phyloP scores from a whole-genome alignment of 1,140 invertebrate species.

The Phocides pigmalion region DNA sequence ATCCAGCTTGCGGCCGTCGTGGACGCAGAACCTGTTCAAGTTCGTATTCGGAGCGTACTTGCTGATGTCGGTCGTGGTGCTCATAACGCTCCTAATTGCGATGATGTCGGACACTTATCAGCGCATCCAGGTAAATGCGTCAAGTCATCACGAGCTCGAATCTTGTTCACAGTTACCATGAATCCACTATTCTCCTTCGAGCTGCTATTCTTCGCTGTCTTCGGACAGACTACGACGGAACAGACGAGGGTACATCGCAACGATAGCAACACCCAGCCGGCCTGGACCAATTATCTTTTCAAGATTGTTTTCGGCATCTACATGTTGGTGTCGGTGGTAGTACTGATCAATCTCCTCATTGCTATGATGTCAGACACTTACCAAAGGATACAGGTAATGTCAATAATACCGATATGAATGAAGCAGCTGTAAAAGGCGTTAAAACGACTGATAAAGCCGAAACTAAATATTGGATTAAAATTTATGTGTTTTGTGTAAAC shows the following conservation, averaged over 20 bases:
- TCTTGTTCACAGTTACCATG: slow-evolving; percentile 92
- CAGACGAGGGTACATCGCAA: slow-evolving; percentile 87
- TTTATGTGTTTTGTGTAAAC: not conserved
- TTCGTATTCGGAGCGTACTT: slow-evolving; percentile 97
- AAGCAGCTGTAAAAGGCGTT: slow-evolving; percentile 23
- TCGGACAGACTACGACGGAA: slow-evolving; percentile 97
- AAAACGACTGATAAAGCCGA: slow-evolving; percentile 20
- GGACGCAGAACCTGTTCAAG: slow-evolving; percentile 93
- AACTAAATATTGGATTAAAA: slow-evolving; percentile 11
- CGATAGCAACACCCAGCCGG: slow-evolving; percentile 85
- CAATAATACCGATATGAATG: slow-evolving; percentile 20
- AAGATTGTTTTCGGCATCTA: slow-evolving; percentile 95
- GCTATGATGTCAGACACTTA: slow-evolving; percentile 99
- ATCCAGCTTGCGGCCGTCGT: slow-evolving; percentile 86
- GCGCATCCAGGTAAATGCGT: slow-evolving; percentile 92
- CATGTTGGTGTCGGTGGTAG: slow-evolving; percentile 99
- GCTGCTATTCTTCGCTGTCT: slow-evolving; percentile 99
- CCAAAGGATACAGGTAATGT: slow-evolving; percentile 95
- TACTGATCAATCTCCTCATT: slow-evolving; percentile 99
- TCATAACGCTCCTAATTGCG: slow-evolving; percentile 99
- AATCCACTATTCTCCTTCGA: slow-evolving; percentile 96
- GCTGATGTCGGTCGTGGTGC: slow-evolving; percentile 98
- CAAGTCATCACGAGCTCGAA: slow-evolving; percentile 62
- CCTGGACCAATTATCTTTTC: slow-evolving; percentile 91
- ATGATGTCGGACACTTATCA: slow-evolving; percentile 99